phyloP scores from a whole-genome alignment of 2,888 invertebrate genomes.

The Penaeus monodon region DNA sequence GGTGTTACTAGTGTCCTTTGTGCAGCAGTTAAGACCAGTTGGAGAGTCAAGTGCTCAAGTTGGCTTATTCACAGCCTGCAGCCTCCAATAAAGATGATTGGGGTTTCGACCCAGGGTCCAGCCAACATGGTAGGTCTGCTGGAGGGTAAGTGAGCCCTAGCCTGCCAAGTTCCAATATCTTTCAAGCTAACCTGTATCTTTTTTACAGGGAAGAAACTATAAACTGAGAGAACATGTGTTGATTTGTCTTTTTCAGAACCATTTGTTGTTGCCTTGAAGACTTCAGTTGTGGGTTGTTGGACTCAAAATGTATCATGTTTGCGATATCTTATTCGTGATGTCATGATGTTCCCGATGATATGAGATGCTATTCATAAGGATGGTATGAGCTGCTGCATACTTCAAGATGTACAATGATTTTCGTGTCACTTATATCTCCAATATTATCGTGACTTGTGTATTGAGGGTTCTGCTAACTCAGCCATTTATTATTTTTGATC shows the following conservation, averaged over 20 bases:
- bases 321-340: conserved; percentile 62
- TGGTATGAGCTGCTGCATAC: conserved; percentile 58
- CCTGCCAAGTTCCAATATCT: conserved; percentile 22
- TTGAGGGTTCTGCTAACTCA: conserved; percentile 37
- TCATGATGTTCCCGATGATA: conserved; percentile 55
- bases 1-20: too few relatives aligned
- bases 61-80: conserved; percentile 10
- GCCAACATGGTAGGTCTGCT: conserved; percentile 48
- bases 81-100: conserved; percentile 8
- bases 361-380: conserved; percentile 62
- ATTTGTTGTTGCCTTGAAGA: conserved; percentile 65
- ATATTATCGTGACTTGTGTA: conserved; percentile 26
- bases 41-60: conserved; percentile 9
- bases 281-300: conserved; percentile 63
- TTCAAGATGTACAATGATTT: conserved; percentile 61
- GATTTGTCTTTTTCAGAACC: conserved; percentile 65
- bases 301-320: conserved; percentile 64
- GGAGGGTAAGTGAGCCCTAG: conserved; percentile 51
- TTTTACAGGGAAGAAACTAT: conserved; percentile 55
- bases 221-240: conserved; percentile 64
- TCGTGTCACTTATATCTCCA: conserved; percentile 54
- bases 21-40: too few relatives aligned
- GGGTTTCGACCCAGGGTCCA: conserved; percentile 22
- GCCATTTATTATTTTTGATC: conserved; percentile 41
- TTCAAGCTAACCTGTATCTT: conserved; percentile 48